phyloP scores from a whole-genome alignment of 2,888 invertebrate species.

The Cerceris ruficornis region DNA sequence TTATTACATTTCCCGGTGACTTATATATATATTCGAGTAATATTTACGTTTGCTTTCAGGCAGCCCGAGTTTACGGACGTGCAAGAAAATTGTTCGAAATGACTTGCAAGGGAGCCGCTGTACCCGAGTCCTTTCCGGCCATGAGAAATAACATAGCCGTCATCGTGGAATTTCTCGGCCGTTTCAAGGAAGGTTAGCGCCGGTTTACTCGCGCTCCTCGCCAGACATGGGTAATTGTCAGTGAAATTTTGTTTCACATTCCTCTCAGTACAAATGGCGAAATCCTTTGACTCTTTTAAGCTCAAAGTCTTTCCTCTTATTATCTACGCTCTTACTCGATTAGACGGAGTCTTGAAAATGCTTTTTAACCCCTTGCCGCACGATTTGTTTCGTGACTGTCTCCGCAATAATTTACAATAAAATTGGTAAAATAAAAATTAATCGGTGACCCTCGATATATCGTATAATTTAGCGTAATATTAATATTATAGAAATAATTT shows the following conservation, averaged over 20 bases:
- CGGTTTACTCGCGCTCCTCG: not conserved
- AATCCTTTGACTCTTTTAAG: no score
- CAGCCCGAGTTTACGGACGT: slow-evolving; percentile 15
- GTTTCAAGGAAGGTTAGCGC: slow-evolving; percentile 15
- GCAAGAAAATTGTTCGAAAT: slow-evolving; percentile 49
- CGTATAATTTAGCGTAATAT: no score
- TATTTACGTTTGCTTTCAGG: slow-evolving; percentile 26
- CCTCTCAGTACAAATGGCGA: no score
- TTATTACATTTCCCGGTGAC: not conserved
- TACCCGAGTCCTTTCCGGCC: slow-evolving; percentile 27
- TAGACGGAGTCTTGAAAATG: no score
- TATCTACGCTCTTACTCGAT: no score
- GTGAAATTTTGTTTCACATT: not conserved
- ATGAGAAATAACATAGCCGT: slow-evolving; percentile 56
- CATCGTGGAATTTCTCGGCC: slow-evolving; percentile 40
- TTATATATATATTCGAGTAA: not conserved
- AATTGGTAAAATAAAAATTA: no score
- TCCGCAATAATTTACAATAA: no score
- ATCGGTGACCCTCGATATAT: no score
- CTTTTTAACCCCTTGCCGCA: no score
- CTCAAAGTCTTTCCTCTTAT: no score
- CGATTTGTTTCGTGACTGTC: no score
- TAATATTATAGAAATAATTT: no score
- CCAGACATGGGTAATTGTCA: slow-evolving; percentile 6
- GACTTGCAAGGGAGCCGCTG: slow-evolving; percentile 23